phyloP scores from a whole-genome alignment of 2,113 vertebrate genomes.

The Oceanodroma tethys region DNA sequence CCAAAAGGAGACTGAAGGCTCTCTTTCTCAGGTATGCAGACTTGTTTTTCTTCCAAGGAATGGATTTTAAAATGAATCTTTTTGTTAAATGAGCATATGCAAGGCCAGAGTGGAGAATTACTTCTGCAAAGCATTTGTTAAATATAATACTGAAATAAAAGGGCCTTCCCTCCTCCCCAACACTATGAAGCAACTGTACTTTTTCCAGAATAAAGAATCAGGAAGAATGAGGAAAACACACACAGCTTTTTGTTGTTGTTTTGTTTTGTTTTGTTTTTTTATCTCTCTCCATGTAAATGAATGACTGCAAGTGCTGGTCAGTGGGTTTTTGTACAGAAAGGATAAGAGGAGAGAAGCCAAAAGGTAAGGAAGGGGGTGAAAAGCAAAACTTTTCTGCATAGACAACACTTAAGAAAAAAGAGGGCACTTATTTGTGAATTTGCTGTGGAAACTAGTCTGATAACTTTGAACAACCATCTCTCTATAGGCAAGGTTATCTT shows the following conservation, averaged over 20 bases:
- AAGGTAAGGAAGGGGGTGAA: not conserved
- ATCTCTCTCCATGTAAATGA: not conserved
- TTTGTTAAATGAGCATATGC: not conserved
- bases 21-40: fast-evolving
- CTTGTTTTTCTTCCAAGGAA: not conserved
- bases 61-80: not conserved
- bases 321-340: not conserved
- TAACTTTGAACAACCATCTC: not conserved
- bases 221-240: not conserved
- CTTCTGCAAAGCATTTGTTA: not conserved
- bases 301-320: not conserved
- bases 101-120: not conserved
- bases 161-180: not conserved
- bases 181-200: not conserved
- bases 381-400: not conserved
- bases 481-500: not conserved
- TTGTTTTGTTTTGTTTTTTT: not conserved
- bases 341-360: not conserved
- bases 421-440: not conserved
- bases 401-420: not conserved
- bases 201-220: not conserved
- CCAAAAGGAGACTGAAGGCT: not conserved
- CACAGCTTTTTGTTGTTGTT: too few relatives aligned
- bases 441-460: not conserved
- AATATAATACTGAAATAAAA: not conserved